phyloP scores from a whole-genome alignment of 2,797 vertebrate genomes.

The Allobates femoralis region DNA sequence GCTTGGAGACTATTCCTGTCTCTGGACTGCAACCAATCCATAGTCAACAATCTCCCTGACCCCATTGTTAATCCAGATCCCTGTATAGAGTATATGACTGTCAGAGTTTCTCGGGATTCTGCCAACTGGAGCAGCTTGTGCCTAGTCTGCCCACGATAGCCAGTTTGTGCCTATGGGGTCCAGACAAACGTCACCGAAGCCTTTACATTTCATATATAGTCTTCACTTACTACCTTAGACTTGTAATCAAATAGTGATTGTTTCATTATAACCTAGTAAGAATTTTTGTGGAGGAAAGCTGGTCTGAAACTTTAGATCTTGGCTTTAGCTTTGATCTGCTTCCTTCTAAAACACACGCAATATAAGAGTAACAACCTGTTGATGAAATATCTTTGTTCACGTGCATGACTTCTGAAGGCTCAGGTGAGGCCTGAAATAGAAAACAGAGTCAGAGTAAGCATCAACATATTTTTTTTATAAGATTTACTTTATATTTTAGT shows the following conservation, averaged over 20 bases:
- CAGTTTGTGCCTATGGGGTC: too few species aligned
- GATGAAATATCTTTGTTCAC: neutral
- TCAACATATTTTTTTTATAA: neutral
- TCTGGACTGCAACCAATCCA: too few species aligned
- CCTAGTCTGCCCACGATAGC: too few species aligned
- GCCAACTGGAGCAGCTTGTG: too few species aligned
- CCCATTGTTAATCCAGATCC: too few species aligned
- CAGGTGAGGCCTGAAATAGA: neutral
- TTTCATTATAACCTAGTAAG: neutral
- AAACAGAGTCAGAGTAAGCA: neutral
- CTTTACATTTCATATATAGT: neutral
- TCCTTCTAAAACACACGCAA: neutral
- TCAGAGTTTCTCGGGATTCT: too few species aligned
- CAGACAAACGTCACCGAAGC: too few species aligned
- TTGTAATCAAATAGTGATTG: neutral
- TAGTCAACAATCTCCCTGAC: too few species aligned
- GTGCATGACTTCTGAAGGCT: neutral
- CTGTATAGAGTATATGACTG: too few species aligned
- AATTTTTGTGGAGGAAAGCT: neutral
- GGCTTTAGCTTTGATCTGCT: neutral
- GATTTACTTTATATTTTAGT: too few species aligned
- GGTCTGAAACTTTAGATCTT: neutral
- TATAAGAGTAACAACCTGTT: conserved; percentile 15
- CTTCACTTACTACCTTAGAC: neutral
- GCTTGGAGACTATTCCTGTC: too few species aligned